phyloP scores from a whole-genome alignment of 2,888 invertebrate species.

The Melangyna quadrimaculata region DNA sequence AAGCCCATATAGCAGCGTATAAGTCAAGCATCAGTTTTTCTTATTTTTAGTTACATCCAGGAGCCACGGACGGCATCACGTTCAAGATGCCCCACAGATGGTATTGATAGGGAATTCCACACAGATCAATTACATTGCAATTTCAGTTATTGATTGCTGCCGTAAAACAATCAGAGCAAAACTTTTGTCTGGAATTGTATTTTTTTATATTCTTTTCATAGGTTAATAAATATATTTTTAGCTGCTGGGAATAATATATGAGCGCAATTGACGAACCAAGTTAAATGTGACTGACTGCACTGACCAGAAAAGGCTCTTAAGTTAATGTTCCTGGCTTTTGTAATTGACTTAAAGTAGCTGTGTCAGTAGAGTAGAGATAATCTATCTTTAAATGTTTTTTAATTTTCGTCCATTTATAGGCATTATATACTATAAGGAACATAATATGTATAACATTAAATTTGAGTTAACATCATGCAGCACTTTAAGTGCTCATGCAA shows the following conservation, averaged over 20 bases:
- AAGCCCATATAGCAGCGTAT: neutral
- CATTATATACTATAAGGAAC: neutral
- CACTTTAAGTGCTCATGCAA: too few relatives aligned
- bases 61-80: conserved; percentile 38
- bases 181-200: neutral
- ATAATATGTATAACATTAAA: too few relatives aligned
- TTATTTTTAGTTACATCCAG: neutral
- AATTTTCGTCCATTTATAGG: neutral
- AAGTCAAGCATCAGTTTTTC: neutral
- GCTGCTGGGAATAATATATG: neutral
- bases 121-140: conserved; percentile 66
- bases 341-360: neutral
- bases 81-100: conserved; percentile 25
- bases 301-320: neutral
- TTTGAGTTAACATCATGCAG: too few relatives aligned
- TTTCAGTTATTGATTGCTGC: conserved; percentile 70
- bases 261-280: conserved; percentile 50
- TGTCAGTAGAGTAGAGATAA: too few relatives aligned
- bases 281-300: conserved; percentile 1
- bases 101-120: conserved; percentile 63
- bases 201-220: neutral
- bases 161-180: conserved; percentile 68
- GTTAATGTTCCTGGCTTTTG: neutral
- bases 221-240: neutral
- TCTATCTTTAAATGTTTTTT: neutral